Base-by-base conservation (phyloP, 2,888 invertebrate species). In the Onchidella celtica region DNA sequence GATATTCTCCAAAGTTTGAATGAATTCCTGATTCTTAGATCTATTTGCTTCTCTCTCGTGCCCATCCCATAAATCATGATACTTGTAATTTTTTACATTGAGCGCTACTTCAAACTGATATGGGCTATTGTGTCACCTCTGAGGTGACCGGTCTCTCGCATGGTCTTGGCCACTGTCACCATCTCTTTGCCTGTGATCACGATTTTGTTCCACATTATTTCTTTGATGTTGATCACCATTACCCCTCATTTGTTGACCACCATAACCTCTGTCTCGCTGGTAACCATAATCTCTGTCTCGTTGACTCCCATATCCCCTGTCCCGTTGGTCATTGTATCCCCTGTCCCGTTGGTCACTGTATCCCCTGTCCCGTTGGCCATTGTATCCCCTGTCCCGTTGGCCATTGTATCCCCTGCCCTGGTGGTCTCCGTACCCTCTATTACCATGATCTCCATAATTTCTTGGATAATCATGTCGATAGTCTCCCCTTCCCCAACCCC, bases 401-500 rank as follows among this genome's bases (percentile, higher is more conserved):
- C n/a, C 59, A 17, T n/a, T 4, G 24, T 59, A n/a, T 17, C 24
- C 59, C n/a, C 59, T n/a, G 3, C 59, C 34, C 21, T 59, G 72
- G 21, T 57, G 3, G 40, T 47, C 21, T 11, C 55, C 47, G 21
- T 14, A 14, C 2, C 55, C 55, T 24, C 55, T 2, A 9, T 29
- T 21, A 11, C 24, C 61, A 61, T 79, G 11, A 14, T 70, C 69
- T n/a, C 78, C 78, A 40, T 70, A 38, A 38, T 21, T 47, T 29
- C 29, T 29, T 3, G 34, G 70, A 2, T 47, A 4, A 21, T 57
- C 17, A 65, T 21, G 14, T 57, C 68, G 57, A 34, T 27, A 24
- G 24, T 79, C 78, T 6, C 55, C 27, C 24, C 27, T n/a, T 2
- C 72, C 65, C 9, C 57, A 34, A 29, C 57, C 47, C 47, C 76